phyloP scores from a whole-genome alignment of 2,888 invertebrate genomes.

The Troides aeacus region DNA sequence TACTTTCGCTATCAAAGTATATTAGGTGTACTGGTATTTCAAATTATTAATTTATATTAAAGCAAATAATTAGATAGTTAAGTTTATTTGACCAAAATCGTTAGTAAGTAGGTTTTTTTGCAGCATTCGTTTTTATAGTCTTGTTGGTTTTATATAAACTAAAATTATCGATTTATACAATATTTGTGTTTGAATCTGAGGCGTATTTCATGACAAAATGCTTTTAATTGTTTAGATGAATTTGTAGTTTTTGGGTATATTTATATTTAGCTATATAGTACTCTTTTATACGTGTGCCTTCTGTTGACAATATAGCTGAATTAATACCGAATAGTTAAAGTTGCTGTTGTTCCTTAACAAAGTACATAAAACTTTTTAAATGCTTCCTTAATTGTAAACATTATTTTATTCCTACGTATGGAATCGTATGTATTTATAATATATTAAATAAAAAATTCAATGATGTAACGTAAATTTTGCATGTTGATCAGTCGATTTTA shows the following conservation, averaged over 20 bases:
- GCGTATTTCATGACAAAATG: constrained; percentile 19
- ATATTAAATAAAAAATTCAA: too few species aligned
- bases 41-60: not conserved
- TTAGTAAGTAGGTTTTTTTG: too few species aligned
- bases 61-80: not conserved
- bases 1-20: not conserved
- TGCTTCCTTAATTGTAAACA: too few species aligned
- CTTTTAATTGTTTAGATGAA: constrained; percentile 4
- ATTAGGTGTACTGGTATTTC: not conserved
- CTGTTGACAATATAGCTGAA: not conserved
- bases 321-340: too few species aligned
- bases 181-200: constrained; percentile 11
- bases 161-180: not conserved
- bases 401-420: too few species aligned
- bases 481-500: too few species aligned
- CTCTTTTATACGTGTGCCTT: not conserved
- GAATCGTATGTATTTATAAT: too few species aligned
- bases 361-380: too few species aligned
- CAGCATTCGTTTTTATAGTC: too few species aligned
- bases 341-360: too few species aligned
- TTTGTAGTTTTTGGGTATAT: constrained; percentile 9
- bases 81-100: too few species aligned
- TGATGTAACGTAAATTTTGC: too few species aligned
- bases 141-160: constrained; percentile 9
- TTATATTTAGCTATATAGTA: not conserved